phyloP scores from a whole-genome alignment of 64 coral and sea anemone genomes.

The Actinia tenebrosa region DNA sequence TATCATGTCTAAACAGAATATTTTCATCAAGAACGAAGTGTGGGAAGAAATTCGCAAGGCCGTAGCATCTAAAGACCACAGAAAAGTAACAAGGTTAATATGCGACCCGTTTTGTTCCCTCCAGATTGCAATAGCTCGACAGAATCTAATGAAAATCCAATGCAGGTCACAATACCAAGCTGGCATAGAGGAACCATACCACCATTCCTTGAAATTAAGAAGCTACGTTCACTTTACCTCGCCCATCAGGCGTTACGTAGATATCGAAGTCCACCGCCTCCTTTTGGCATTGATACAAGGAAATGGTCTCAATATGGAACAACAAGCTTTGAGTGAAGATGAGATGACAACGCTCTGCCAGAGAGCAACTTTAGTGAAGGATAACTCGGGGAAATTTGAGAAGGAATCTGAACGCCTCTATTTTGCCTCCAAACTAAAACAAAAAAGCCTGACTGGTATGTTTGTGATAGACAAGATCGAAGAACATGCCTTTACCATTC shows the following conservation, averaged over 20 bases:
- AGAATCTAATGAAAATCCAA: conserved; percentile 55
- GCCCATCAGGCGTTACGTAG: conserved; percentile 83
- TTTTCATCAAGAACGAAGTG: not conserved
- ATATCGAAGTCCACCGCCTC: conserved; percentile 75
- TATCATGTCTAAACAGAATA: not conserved
- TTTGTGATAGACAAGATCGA: conserved; percentile 49
- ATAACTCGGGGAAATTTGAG: conserved; percentile 61
- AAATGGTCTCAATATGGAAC: not conserved
- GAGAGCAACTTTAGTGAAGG: conserved; percentile 45
- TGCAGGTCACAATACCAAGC: conserved; percentile 3
- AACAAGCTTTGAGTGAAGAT: not conserved
- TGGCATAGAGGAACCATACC: not conserved
- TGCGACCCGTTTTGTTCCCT: conserved; percentile 57
- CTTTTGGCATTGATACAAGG: not conserved
- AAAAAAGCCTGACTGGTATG: conserved; percentile 19
- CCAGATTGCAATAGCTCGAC: conserved; percentile 49
- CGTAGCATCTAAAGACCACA: conserved; percentile 25
- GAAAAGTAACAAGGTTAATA: conserved; percentile 31
- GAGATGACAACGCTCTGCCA: conserved; percentile 45
- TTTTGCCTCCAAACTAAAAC: conserved; percentile 45
- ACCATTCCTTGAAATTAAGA: not conserved
- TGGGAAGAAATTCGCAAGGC: not conserved
- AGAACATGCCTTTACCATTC: conserved; percentile 39
- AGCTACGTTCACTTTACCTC: conserved; percentile 80
- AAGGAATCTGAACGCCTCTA: conserved; percentile 59